Percentiles rank a stretch among this genome's conserved stretches.
Evolutionary conservation across 2,113 vertebrate genomes (phyloP).

Genomic region (Halcyon senegalensis): DNA sequence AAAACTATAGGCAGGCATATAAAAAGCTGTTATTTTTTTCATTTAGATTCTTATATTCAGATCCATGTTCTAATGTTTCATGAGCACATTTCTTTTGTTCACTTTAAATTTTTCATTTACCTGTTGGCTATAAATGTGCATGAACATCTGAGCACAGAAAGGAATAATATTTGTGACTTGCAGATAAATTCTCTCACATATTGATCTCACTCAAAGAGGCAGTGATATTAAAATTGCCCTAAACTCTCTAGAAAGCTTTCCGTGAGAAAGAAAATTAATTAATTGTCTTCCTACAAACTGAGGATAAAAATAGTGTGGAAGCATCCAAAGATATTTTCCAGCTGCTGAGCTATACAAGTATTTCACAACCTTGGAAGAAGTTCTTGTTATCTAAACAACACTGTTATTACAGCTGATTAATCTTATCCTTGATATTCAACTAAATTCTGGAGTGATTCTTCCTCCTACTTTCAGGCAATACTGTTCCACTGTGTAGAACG

Average conservation of each 20-base stretch:
- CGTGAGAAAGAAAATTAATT: neutral
- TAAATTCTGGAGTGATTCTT: neutral
- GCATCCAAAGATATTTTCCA: neutral
- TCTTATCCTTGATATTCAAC: neutral
- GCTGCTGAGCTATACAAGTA: neutral
- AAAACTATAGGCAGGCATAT: neutral
- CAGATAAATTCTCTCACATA: neutral
- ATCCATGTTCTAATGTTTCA: neutral
- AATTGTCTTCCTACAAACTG: neutral
- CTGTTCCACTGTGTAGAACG: neutral
- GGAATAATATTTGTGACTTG: neutral
- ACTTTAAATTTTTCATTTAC: neutral
- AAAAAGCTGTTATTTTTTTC: neutral
- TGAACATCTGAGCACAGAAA: neutral
- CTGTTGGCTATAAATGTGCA: neutral
- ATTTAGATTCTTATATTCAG: neutral
- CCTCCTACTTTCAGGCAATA: neutral
- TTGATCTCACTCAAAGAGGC: neutral
- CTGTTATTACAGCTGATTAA: neutral
- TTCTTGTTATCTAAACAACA: neutral
- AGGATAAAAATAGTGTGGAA: neutral
- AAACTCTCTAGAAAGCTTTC: neutral
- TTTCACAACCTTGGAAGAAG: slow-evolving; percentile 34
- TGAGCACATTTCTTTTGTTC: neutral
- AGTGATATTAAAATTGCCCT: neutral